phyloP scores from a whole-genome alignment of 2,113 vertebrate species.

The Brachionichthys hirsutus region DNA sequence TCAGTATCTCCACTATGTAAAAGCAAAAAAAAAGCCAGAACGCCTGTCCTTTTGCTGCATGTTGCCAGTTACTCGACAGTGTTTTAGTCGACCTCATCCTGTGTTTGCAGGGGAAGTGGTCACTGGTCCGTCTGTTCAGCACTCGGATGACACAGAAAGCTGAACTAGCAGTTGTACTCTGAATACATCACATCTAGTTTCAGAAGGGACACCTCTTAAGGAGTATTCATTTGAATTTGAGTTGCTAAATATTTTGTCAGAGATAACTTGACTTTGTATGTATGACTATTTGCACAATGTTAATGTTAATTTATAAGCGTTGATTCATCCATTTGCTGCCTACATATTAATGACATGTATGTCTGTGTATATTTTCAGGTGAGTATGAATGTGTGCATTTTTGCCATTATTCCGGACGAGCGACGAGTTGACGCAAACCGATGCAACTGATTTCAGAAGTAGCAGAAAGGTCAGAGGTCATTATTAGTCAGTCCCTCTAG shows the following conservation, averaged over 20 bases:
- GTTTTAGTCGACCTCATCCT: conserved; percentile 12
- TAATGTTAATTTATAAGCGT: conserved; percentile 57
- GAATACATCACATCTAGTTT: conserved; percentile 11
- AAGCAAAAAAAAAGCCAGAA: not conserved
- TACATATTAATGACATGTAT: conserved; percentile 25
- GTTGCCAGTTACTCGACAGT: conserved; percentile 8
- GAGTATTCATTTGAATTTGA: conserved; percentile 18
- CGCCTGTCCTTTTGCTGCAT: not conserved
- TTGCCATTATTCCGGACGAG: conserved; percentile 34
- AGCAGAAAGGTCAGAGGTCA: conserved; percentile 37
- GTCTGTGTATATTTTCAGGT: conserved; percentile 11
- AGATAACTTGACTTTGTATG: conserved; percentile 49
- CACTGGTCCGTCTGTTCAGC: conserved; percentile 2
- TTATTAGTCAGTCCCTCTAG: not conserved
- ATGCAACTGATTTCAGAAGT: conserved; percentile 20
- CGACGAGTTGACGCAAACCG: conserved; percentile 24
- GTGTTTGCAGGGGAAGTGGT: conserved; percentile 15
- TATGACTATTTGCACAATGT: conserved; percentile 66
- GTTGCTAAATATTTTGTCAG: conserved; percentile 24
- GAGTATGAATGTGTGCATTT: conserved; percentile 39
- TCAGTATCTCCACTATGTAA: conserved; percentile 1
- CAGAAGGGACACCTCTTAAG: conserved; percentile 10
- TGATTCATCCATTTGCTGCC: conserved; percentile 55
- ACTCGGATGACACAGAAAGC: conserved; percentile 13
- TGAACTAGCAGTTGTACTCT: conserved; percentile 29